phyloP scores from a whole-genome alignment of 2,888 invertebrate genomes.

The Tenthredo distinguenda region DNA sequence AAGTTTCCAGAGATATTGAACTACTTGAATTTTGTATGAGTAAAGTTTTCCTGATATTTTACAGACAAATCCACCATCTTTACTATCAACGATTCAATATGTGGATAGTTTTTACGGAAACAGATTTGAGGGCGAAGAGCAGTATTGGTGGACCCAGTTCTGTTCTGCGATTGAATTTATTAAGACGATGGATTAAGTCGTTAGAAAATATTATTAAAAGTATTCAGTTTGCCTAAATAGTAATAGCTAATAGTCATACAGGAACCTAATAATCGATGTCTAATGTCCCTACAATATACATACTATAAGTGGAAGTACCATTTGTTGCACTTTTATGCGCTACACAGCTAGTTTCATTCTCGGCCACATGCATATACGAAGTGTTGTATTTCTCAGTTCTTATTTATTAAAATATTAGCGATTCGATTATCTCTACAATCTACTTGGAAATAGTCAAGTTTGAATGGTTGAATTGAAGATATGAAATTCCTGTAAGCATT shows the following conservation, averaged over 20 bases:
- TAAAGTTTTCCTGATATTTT: slow-evolving; percentile 56
- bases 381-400: not conserved
- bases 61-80: slow-evolving; percentile 95
- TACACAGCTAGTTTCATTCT: slow-evolving; percentile 12
- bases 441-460: not conserved
- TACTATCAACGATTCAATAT: slow-evolving; percentile 97
- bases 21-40: not conserved
- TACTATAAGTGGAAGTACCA: slow-evolving; percentile 29
- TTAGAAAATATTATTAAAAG: not conserved
- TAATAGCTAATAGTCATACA: slow-evolving; percentile 39
- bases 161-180: slow-evolving; percentile 98
- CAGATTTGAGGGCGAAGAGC: slow-evolving; percentile 92
- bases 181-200: slow-evolving; percentile 95
- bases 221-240: slow-evolving; percentile 36
- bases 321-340: slow-evolving; percentile 33
- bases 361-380: not conserved
- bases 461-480: not conserved
- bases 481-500: not conserved
- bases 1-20: not conserved
- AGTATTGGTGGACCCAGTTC: slow-evolving; percentile 99
- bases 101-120: slow-evolving; percentile 95
- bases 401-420: slow-evolving; percentile 9
- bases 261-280: slow-evolving; percentile 37
- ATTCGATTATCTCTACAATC: not conserved
- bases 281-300: slow-evolving; percentile 23